These are phyloP conservation scores for Ethmia dodecea DNA, from an alignment of 2,888 invertebrate genomes.

Conservation along the genomic window DNA sequence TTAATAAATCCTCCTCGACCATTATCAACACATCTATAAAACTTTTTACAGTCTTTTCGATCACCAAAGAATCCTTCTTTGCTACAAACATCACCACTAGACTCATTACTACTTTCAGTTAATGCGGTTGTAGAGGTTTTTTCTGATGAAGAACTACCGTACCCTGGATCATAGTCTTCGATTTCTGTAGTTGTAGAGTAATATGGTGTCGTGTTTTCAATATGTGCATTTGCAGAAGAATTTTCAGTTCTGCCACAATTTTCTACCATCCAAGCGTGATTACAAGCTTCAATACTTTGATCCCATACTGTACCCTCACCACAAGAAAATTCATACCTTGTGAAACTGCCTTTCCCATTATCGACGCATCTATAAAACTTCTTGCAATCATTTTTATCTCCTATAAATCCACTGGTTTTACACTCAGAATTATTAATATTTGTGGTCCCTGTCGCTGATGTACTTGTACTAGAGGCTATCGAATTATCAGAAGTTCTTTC, in stretches of 20 bases:
- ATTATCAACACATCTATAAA: conserved; percentile 85
- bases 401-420: conserved; percentile 77
- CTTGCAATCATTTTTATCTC: conserved; percentile 73
- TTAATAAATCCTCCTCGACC: conserved; percentile 77
- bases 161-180: neutral
- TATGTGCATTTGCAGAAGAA: neutral
- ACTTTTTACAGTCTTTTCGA: conserved; percentile 82
- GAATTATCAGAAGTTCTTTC: neutral
- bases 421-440: conserved; percentile 23
- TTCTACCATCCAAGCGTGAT: conserved; percentile 74
- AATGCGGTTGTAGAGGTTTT: conserved; percentile 17
- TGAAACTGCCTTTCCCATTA: conserved; percentile 59
- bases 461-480: neutral
- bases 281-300: conserved; percentile 72
- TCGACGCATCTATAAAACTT: conserved; percentile 84
- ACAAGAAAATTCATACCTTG: conserved; percentile 75
- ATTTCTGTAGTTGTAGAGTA: neutral
- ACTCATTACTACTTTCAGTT: conserved; percentile 11
- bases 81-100: conserved; percentile 44
- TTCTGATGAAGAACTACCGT: conserved; percentile 1
- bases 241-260: conserved; percentile 33
- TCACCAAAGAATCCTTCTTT: conserved; percentile 84
- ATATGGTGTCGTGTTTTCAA: conserved; percentile 7
- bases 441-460: conserved; percentile 7
- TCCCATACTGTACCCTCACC: conserved; percentile 81